These are phyloP conservation scores for Papilio helenus DNA, from an alignment of 1,140 invertebrate species.

Conservation along the genomic window DNA sequence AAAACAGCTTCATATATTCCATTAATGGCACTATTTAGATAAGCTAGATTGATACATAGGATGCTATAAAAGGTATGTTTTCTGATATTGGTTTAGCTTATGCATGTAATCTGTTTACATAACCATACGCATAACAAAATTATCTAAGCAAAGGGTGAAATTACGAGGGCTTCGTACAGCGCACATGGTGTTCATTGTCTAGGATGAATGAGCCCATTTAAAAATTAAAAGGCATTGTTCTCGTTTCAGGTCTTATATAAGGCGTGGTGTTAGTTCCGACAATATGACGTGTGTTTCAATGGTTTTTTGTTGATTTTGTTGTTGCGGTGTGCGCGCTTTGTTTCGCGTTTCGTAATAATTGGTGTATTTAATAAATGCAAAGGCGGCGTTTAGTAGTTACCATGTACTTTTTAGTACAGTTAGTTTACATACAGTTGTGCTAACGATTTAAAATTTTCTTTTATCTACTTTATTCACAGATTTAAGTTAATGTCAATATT, in stretches of 20 bases:
- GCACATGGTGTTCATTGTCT: conserved; percentile 31
- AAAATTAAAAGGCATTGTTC: conserved; percentile 38
- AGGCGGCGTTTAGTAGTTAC: background rate
- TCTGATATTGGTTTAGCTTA: background rate
- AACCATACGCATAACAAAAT: conserved; percentile 1
- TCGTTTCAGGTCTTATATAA: conserved; percentile 41
- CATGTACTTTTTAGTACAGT: no score
- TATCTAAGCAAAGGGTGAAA: conserved; percentile 13
- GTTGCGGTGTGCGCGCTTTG: conserved; percentile 41
- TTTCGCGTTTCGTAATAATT: conserved; percentile 44
- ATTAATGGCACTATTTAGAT: no score
- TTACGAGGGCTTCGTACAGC: background rate
- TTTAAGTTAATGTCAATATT: no score
- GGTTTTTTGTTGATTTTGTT: conserved; percentile 56
- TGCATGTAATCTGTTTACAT: background rate
- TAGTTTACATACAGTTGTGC: no score
- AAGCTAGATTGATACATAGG: no score
- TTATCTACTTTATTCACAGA: no score
- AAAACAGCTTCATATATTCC: background rate
- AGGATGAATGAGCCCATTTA: conserved; percentile 29
- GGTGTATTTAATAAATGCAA: conserved; percentile 40
- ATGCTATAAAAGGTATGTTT: background rate
- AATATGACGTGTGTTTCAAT: conserved; percentile 53
- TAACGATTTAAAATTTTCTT: no score
- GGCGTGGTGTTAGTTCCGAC: conserved; percentile 41